phyloP scores from a whole-genome alignment of 2,797 vertebrate species.

The Chloroceryle inda region DNA sequence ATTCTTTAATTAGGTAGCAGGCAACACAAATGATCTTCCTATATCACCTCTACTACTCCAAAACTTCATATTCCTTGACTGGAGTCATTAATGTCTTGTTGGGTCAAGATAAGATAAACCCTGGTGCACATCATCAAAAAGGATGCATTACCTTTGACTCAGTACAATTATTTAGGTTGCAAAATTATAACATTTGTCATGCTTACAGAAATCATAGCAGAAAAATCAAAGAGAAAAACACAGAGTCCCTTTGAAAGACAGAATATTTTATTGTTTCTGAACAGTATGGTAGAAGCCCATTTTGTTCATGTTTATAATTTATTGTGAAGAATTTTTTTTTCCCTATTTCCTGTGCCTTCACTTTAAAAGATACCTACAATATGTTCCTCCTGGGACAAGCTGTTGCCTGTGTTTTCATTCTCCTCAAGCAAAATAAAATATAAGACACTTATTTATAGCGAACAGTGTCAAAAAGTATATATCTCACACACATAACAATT shows the following conservation, averaged over 20 bases:
- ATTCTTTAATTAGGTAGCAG: neutral
- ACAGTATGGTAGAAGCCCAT: neutral
- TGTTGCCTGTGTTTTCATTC: neutral
- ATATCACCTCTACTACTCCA: neutral
- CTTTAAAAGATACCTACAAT: neutral
- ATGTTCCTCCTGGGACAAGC: neutral
- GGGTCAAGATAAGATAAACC: neutral
- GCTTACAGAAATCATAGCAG: neutral
- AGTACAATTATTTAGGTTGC: neutral
- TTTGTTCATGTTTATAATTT: neutral
- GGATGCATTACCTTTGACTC: neutral
- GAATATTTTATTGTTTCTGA: neutral
- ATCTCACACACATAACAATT: neutral
- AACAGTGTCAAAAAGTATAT: neutral
- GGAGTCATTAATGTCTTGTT: neutral
- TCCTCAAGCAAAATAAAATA: neutral
- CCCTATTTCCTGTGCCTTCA: neutral
- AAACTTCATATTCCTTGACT: neutral
- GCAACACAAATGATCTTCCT: neutral
- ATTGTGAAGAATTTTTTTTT: neutral
- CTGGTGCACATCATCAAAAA: neutral
- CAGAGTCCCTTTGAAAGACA: neutral
- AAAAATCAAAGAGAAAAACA: neutral
- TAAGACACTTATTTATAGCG: neutral
- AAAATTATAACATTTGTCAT: neutral